phyloP scores from a whole-genome alignment of 2,113 vertebrate species.

The Sterrhoptilus dennistouni region DNA sequence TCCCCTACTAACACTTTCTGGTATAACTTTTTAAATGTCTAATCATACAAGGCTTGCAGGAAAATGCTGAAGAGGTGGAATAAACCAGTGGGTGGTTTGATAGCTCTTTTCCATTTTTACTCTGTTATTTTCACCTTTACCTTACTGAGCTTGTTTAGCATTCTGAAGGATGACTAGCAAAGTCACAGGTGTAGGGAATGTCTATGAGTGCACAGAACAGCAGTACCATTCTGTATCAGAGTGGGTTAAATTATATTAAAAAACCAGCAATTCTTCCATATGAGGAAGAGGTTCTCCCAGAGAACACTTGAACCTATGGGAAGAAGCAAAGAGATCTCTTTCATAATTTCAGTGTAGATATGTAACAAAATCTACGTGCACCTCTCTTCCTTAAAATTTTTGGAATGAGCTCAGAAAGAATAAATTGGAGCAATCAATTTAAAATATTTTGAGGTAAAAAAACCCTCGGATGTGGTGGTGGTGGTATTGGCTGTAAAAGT shows the following conservation, averaged over 20 bases:
- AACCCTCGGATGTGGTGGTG: neutral
- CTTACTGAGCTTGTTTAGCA: neutral
- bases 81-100: neutral
- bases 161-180: neutral
- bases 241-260: neutral
- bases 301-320: rapidly evolving
- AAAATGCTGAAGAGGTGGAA: neutral
- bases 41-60: neutral
- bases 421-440: neutral
- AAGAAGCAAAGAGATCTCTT: neutral
- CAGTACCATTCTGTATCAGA: neutral
- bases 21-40: neutral
- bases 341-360: neutral
- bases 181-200: neutral
- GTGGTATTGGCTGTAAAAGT: neutral
- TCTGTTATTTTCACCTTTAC: neutral
- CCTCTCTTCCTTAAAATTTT: neutral
- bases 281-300: neutral
- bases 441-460: neutral
- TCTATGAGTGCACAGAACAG: neutral
- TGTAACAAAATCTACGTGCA: neutral
- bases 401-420: neutral
- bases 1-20: neutral
- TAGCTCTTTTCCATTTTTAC: neutral
- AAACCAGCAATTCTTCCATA: neutral